Evolutionary conservation across 2,888 invertebrate genomes (phyloP), one percentile per base, ranked within the genome.

Genomic region (Drosophila prolongata): DNA sequence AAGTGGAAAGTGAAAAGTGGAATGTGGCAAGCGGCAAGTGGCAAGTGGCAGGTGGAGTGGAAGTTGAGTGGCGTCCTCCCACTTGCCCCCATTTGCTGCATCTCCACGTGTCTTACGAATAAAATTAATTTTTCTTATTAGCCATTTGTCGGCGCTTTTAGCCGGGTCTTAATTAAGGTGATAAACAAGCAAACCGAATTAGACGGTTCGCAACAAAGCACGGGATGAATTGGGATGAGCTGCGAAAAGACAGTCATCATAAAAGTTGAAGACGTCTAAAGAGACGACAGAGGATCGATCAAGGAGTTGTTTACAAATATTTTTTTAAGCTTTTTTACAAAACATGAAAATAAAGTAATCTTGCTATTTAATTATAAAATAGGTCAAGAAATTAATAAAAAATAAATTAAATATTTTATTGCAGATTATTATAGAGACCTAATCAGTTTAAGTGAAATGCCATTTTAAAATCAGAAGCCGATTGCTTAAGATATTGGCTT

Each of bases 131-230:
- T 70, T 70, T 71, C 71, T 62, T 71, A 70, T 71, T 71, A 71
- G 62, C 56, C 66, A 30, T 44, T 46, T 57, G 56, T 37, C 9
- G 24, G 44, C 24, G 46, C 56, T 42, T 56, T 65, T 59, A 42
- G 47, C 43, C 47, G 30, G 35, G 46, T 35, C 62, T 67, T 81
- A 68, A 80, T 80, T 77, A 77, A 75, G 72, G 70, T 61, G 66
- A 73, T 77, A 69, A 75, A 66, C 64, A 53, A 64, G 58, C 62
- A 68, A 66, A 70, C 47, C 59, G 69, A 60, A 53, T 59, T 55
- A 55, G 54, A 55, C 40, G 9, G 14, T 43, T 53, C 52, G 24
- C 65, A 65, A 46, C 38, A 49, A n/a, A 6, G 14, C 24, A 2
- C 4, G 24, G 14, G 40, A 47, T n/a, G 16, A 11, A 30, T 34